These are phyloP conservation scores for Cistogaster globosa DNA, from an alignment of 2,888 invertebrate species.

Conservation along the genomic window DNA sequence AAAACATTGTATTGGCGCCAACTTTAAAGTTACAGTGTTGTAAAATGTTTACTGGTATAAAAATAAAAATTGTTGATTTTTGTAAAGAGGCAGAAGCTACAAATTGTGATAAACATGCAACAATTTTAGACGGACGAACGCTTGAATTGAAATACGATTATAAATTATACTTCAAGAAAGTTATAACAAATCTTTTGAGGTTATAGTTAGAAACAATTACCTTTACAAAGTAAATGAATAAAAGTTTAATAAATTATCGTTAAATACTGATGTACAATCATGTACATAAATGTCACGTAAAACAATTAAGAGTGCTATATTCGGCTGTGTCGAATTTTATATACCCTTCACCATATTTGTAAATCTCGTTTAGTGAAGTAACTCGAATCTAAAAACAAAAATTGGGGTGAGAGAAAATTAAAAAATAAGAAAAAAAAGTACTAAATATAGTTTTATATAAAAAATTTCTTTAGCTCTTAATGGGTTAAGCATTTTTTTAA, in stretches of 20 bases:
- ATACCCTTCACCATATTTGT: no score
- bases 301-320: not conserved
- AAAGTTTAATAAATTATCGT: conserved; percentile 41
- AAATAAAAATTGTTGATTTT: not conserved
- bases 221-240: conserved; percentile 2
- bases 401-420: conserved; percentile 12
- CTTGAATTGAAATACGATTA: not conserved
- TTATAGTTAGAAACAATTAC: conserved; percentile 12
- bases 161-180: not conserved
- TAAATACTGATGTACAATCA: not conserved
- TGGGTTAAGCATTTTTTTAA: no score
- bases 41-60: not conserved
- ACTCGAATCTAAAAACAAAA: no score
- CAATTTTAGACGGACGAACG: not conserved
- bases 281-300: not conserved
- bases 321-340: no score
- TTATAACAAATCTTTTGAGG: no score
- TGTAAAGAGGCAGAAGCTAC: not conserved
- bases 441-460: not conserved
- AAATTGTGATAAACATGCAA: conserved; percentile 4
- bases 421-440: conserved; percentile 18
- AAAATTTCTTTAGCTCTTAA: no score
- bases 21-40: not conserved
- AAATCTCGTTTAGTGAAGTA: no score
- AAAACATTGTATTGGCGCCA: conserved; percentile 1